A percentile compares a stretch with the other conserved stretches of the same genome.
Conservation (phyloP, 2,888 invertebrate genomes). For the Lingula anatina region DNA sequence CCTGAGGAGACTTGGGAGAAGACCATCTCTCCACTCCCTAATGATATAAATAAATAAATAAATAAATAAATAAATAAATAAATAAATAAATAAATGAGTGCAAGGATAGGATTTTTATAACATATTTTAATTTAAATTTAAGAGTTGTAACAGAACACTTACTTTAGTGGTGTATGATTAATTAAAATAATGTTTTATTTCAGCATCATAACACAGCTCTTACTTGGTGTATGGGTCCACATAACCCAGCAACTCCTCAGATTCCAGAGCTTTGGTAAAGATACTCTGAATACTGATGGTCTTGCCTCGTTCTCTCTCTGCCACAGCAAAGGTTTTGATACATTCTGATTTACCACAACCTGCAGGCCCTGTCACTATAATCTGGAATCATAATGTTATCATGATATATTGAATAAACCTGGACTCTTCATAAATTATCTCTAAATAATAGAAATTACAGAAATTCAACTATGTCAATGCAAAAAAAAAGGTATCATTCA, state of each 20-base stretch:
- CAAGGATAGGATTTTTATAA: background rate
- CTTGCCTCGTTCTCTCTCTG: conserved; percentile 44
- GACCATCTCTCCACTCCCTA: conserved; percentile 47
- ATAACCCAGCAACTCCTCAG: conserved; percentile 42
- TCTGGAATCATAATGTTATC: conserved; percentile 16
- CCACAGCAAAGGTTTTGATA: conserved; percentile 48
- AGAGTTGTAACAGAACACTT: too few relatives aligned
- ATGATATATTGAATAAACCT: too few relatives aligned
- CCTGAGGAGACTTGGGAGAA: conserved; percentile 36
- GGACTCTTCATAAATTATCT: too few relatives aligned
- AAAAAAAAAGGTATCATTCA: background rate
- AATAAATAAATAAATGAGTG: background rate
- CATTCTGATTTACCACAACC: conserved; percentile 50
- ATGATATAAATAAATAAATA: background rate
- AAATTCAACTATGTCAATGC: background rate
- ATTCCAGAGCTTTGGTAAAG: conserved; percentile 46
- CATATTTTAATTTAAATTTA: too few relatives aligned
- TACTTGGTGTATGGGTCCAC: conserved; percentile 36
- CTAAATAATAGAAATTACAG: too few relatives aligned
- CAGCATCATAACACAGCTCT: too few relatives aligned
- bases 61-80: background rate
- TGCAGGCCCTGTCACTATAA: conserved; percentile 44
- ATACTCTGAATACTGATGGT: conserved; percentile 42
- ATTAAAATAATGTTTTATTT: too few relatives aligned
- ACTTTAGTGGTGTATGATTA: too few relatives aligned